A percentile compares a stretch with the other conserved stretches of the same genome.
phyloP scores from a whole-genome alignment of 2,113 vertebrate genomes.

The Argyrosomus japonicus region DNA sequence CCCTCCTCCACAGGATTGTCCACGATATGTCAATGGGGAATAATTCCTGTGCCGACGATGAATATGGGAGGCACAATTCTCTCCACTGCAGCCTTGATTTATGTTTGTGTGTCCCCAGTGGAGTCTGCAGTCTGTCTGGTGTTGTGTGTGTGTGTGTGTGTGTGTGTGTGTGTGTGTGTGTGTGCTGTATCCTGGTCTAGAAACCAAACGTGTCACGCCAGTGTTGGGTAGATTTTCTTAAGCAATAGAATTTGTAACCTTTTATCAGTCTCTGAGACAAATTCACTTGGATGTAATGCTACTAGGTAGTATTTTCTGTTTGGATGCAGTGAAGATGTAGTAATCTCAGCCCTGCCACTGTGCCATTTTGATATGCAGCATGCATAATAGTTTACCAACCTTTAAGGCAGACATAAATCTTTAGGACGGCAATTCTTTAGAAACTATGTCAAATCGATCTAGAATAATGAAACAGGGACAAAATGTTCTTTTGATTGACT shows the following conservation, averaged over 20 bases:
- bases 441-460: not conserved
- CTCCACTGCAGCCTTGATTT: constrained; percentile 38
- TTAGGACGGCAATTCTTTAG: not conserved
- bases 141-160: constrained; percentile 15
- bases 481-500: not conserved
- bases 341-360: not conserved
- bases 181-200: not conserved
- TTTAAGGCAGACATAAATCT: not conserved
- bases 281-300: not conserved
- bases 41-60: constrained; percentile 16
- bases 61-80: constrained; percentile 10
- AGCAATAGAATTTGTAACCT: not conserved
- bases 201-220: not conserved
- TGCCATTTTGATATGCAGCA: not conserved
- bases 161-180: constrained; percentile 3
- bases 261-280: not conserved
- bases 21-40: not conserved
- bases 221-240: not conserved
- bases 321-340: not conserved
- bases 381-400: not conserved
- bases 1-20: not conserved
- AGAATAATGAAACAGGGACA: not conserved
- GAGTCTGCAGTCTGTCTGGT: constrained; percentile 32
- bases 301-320: not conserved
- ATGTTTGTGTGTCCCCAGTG: constrained; percentile 12